phyloP scores from a whole-genome alignment of 2,888 invertebrate species.

The Meteorus cinctellus region DNA sequence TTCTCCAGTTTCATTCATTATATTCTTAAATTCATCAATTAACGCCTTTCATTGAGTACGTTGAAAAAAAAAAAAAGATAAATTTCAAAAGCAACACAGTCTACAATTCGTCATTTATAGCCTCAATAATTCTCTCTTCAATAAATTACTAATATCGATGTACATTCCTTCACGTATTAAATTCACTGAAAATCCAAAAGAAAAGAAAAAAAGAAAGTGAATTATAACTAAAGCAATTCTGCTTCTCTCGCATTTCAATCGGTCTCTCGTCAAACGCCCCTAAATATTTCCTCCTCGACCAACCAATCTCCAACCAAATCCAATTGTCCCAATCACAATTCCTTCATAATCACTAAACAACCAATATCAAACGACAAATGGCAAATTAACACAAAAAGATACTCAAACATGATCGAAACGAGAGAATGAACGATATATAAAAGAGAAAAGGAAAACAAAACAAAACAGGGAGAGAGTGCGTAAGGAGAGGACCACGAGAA shows the following conservation, averaged over 20 bases:
- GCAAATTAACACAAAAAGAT: conserved; percentile 24
- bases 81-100: background rate
- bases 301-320: too few relatives aligned
- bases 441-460: conserved; percentile 19
- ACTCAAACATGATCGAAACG: conserved; percentile 25
- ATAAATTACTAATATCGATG: too few relatives aligned
- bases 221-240: too few relatives aligned
- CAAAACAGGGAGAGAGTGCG: conserved; percentile 30
- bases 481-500: conserved; percentile 50
- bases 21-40: conserved; percentile 35
- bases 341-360: background rate
- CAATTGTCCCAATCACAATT: too few relatives aligned
- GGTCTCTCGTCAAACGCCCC: too few relatives aligned
- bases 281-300: too few relatives aligned
- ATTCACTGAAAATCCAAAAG: background rate
- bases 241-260: too few relatives aligned
- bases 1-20: conserved; percentile 42
- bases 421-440: conserved; percentile 35
- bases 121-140: too few relatives aligned
- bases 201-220: too few relatives aligned
- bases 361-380: conserved; percentile 4
- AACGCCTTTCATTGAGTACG: conserved; percentile 33
- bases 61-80: background rate
- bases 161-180: background rate
- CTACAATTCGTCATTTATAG: too few relatives aligned